These are phyloP conservation scores for Drosophila busckii DNA, from an alignment of 1,140 invertebrate species.

Conservation along the genomic window DNA sequence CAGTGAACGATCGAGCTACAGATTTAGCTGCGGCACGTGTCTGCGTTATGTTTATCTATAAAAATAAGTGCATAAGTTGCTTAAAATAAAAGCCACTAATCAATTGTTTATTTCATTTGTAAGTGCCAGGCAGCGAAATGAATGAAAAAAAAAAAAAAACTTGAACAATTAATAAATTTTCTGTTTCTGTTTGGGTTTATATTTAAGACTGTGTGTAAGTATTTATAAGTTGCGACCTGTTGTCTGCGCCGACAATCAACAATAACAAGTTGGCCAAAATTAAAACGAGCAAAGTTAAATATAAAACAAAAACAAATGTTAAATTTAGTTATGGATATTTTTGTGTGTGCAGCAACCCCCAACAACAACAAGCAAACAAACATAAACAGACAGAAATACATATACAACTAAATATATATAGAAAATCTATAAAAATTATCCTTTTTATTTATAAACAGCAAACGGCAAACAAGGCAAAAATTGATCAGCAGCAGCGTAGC, in stretches of 20 bases:
- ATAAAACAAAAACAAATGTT: conserved; percentile 72
- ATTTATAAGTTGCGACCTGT: conserved; percentile 46
- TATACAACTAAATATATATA: neutral
- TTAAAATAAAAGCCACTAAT: conserved; percentile 60
- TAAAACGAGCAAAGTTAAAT: conserved; percentile 54
- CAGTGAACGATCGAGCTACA: conserved; percentile 26
- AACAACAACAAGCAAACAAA: conserved; percentile 22
- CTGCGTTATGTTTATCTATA: conserved; percentile 22
- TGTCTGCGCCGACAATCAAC: conserved; percentile 31
- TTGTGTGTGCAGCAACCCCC: too few species aligned
- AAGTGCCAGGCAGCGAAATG: neutral
- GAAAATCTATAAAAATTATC: conserved; percentile 60
- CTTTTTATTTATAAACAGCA: conserved; percentile 44
- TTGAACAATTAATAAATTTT: conserved; percentile 60
- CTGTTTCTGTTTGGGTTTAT: neutral
- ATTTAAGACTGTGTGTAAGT: conserved; percentile 19
- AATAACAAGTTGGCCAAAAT: conserved; percentile 50
- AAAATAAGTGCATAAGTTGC: conserved; percentile 10
- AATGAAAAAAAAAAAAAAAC: conserved; percentile 8
- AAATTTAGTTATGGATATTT: conserved; percentile 71
- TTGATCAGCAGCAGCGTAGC: conserved; percentile 20
- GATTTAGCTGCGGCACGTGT: conserved; percentile 64
- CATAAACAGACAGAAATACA: neutral
- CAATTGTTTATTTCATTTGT: conserved; percentile 57
- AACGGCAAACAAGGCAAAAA: conserved; percentile 23